Evolutionary conservation across 2,797 vertebrate genomes (phyloP), one percentile per base, ranked within the genome.

Genomic region (Dromococcyx pavoninus): DNA sequence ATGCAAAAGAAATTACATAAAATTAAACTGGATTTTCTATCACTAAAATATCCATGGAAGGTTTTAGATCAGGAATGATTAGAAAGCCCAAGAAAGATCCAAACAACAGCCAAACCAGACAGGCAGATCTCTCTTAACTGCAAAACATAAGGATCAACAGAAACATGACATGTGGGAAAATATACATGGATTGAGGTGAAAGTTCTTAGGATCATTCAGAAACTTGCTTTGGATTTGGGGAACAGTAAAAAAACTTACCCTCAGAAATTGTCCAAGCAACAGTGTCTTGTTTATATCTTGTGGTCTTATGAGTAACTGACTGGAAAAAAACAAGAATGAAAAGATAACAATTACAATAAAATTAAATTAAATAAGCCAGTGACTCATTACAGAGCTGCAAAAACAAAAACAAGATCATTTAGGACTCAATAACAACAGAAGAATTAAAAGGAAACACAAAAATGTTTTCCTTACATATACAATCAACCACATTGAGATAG

Each of bases 291-390:
- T 98, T 98, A 98, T 96, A 94, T 97, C 97, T 97, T 98, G 98
- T 94, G 98, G 97, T 97, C 97, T 97, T 93, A 96, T 98, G 98
- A 98, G 98, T 98, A 98, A 98, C 97, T 58, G 79, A 96, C 94
- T 97, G 97, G 97, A 98, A 97, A 98, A 97, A 98, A 97, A 97
- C 97, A 97, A 97, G 97, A 96, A 96, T 95, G 96, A 97, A 97
- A 97, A 97, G 97, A 98, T 98, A 98, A 97, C 97, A 98, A 97
- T 98, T 98, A 97, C 97, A 95, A 98, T 95, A 70, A 97, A 98
- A 97, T 97, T 96, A 97, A 98, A 97, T 98, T 97, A 97, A 97
- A 97, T 97, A 97, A 97, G 88, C 92, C 90, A 88, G 77, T 98
- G 97, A 98, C 95, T 98, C 98, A 98, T 96, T 98, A 97, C 94